Conservation (phyloP, 2,888 invertebrate genomes). For the Frankliniella intonsa region DNA sequence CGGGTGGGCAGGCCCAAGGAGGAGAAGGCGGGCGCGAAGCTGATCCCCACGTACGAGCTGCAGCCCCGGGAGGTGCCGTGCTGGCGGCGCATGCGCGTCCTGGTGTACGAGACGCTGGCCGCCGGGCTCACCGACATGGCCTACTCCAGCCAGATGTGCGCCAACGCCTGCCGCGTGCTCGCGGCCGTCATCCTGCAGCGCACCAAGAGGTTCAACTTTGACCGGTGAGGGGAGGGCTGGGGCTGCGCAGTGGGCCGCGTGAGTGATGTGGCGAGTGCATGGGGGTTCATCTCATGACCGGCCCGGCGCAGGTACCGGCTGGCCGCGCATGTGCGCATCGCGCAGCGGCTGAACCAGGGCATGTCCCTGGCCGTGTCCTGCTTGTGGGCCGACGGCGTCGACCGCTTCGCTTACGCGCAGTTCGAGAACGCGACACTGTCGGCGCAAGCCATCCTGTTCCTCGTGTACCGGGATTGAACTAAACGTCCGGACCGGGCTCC, state of each 20-base stretch:
- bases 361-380: slow-evolving; percentile 1
- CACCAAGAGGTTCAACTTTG: background rate
- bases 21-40: background rate
- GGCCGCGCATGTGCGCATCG: slow-evolving; percentile 4
- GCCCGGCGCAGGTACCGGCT: background rate
- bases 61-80: background rate
- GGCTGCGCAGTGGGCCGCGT: background rate
- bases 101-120: background rate
- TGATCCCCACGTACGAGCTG: background rate
- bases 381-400: background rate
- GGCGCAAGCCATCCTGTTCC: slow-evolving; percentile 1
- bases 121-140: background rate
- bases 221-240: background rate
- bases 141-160: slow-evolving; percentile 2
- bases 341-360: background rate
- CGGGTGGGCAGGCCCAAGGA: background rate
- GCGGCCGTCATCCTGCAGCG: background rate
- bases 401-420: background rate
- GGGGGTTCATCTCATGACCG: background rate
- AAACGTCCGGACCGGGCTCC: background rate
- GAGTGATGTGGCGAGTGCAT: background rate
- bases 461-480: background rate
- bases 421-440: background rate
- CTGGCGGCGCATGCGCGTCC: background rate
- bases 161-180: slow-evolving; percentile 5